Evolutionary conservation across 2,113 vertebrate species (phyloP).

Genomic region (Rissa tridactyla): DNA sequence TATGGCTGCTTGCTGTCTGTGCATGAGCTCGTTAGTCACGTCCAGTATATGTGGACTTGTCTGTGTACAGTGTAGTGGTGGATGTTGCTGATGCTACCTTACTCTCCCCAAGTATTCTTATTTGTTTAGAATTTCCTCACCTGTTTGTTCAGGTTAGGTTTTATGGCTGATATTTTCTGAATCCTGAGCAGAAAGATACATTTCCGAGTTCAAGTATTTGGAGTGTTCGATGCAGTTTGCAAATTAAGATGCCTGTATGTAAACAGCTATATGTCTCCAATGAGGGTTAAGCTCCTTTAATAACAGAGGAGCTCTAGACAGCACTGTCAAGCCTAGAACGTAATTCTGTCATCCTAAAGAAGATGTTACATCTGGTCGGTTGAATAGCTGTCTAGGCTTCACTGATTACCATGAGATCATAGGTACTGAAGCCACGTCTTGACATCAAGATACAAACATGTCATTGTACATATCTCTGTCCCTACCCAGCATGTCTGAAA

Average conservation of each 20-base stretch:
- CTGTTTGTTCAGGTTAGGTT: not conserved
- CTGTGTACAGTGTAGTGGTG: not conserved
- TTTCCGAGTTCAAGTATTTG: not conserved
- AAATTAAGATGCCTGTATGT: not conserved
- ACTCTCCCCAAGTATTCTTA: not conserved
- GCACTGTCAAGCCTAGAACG: not conserved
- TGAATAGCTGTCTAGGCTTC: not conserved
- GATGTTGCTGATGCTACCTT: not conserved
- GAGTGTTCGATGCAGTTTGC: not conserved
- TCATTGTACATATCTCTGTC: not conserved
- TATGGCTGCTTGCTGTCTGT: not conserved
- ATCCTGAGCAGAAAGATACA: not conserved
- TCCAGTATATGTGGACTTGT: not conserved
- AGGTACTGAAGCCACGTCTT: not conserved
- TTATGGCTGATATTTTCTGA: not conserved
- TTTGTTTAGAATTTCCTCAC: not conserved
- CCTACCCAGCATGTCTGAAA: not conserved
- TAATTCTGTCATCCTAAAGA: not conserved
- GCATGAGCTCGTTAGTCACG: not conserved
- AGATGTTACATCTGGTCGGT: not conserved
- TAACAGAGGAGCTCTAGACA: not conserved
- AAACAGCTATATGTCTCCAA: not conserved
- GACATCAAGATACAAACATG: not conserved
- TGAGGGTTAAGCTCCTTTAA: not conserved
- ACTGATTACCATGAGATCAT: not conserved